A percentile compares a stretch with the other conserved stretches of the same genome.
Conservation (phyloP, 2,797 vertebrate genomes). For the Lepilemur septentrionalis region DNA sequence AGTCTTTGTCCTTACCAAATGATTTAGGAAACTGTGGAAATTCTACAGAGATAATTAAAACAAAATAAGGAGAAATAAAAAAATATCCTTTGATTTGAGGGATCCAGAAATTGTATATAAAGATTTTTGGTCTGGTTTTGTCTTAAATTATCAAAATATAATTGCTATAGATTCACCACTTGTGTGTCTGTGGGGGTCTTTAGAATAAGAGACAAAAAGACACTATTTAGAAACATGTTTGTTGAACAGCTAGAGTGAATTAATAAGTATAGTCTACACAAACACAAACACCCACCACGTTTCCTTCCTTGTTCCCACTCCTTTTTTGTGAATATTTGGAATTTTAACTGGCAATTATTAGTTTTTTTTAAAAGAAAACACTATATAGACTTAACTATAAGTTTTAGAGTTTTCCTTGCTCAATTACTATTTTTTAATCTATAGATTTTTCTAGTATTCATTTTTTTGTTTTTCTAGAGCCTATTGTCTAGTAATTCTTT, state of each 20-base stretch:
- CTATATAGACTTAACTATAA: background rate
- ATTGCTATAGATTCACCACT: background rate
- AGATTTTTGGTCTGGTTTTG: background rate
- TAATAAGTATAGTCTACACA: background rate
- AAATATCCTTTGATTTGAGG: background rate
- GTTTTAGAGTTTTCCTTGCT: background rate
- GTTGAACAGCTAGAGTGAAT: background rate
- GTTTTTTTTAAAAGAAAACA: background rate
- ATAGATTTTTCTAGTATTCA: background rate
- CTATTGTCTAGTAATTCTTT: background rate
- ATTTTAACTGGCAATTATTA: background rate
- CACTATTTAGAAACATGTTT: background rate
- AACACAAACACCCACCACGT: background rate
- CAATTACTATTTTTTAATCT: background rate
- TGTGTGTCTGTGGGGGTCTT: background rate
- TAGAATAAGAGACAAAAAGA: background rate
- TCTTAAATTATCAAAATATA: background rate
- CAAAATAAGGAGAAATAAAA: background rate
- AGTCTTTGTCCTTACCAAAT: background rate
- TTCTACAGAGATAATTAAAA: background rate
- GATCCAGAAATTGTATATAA: background rate
- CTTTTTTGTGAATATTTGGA: background rate
- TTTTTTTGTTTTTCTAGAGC: background rate
- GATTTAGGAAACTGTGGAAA: background rate
- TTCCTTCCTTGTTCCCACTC: background rate